These are phyloP conservation scores for Elephantulus edwardii DNA, from an alignment of 2,113 vertebrate genomes.

Conservation along the genomic window DNA sequence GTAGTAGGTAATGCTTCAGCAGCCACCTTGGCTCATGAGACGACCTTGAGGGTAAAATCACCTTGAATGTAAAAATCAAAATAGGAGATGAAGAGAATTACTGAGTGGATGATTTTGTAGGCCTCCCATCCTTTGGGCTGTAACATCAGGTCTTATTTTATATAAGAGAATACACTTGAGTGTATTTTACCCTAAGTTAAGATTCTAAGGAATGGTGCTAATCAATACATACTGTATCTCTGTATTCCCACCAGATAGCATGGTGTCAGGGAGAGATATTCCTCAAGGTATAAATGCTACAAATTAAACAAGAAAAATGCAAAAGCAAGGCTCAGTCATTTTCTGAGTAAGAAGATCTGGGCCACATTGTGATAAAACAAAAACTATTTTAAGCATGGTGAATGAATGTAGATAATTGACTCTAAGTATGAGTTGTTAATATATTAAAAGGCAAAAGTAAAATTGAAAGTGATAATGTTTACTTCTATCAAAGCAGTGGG, in stretches of 20 bases:
- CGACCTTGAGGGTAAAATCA: neutral
- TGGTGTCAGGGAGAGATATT: neutral
- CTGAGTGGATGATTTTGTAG: neutral
- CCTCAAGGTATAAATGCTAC: neutral
- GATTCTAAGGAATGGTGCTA: neutral
- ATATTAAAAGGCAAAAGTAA: slow-evolving; percentile 31
- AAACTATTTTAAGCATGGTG: neutral
- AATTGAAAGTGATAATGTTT: neutral
- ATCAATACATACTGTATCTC: neutral
- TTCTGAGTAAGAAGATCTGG: slow-evolving; percentile 23
- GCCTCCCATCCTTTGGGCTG: neutral
- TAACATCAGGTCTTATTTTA: slow-evolving; percentile 14
- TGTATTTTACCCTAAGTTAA: neutral
- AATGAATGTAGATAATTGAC: slow-evolving; percentile 8
- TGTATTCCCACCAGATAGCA: neutral
- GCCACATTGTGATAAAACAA: neutral
- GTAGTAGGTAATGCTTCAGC: neutral
- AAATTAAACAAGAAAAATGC: neutral
- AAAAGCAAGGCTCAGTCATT: neutral
- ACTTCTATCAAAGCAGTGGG: neutral
- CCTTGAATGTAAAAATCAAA: neutral
- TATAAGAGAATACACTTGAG: neutral
- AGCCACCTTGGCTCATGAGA: neutral
- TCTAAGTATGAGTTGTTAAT: slow-evolving; percentile 21
- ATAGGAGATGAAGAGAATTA: neutral